Base-by-base conservation (phyloP, 2,113 vertebrate species). In the Cryptoleucopteryx plumbea region DNA sequence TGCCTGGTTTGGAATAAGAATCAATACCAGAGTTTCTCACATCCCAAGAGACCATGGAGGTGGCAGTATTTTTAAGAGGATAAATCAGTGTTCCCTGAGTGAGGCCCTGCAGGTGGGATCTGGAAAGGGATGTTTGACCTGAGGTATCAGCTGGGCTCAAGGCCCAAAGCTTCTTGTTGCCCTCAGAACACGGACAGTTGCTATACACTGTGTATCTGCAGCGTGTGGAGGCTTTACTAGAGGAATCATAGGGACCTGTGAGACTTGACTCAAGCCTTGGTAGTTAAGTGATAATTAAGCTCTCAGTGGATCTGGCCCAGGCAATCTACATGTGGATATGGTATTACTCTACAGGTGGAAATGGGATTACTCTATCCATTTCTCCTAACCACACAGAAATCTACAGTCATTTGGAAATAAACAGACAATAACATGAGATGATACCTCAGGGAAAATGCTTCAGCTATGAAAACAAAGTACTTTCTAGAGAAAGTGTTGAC, bases 401-500 rank as follows among this genome's bases (percentile, higher is more conserved):
- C 29, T 82, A 21, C 34, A 48, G 23, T 75, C 43, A 38, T 85
- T 91, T 86, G 38, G 61, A 96, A 91, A 86, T 62, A 82, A 89
- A 88, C 26, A 88, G 38, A 63, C 29, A 56, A 45, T 62, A 38
- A 55, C 5, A 4, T 36, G 42, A 89, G 50, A 38, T 63, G 25
- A 65, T 50, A 75, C 11, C 23, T 43, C 26, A 32, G 56, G n/a
- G 20, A 53, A 92, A 84, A 65, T 20, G 19, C 11, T 81, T 67
- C 79, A 91, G 31, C 42, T 88, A 7, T 56, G 40, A 58, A 80
- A 86, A 78, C 36, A 55, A 58, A 48, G 6, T 13, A 38, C 20
- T 83, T 94, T 48, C 14, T 58, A 50, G 29, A 82, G 12, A 63
- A 81, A 83, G 40, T 21, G 9, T n/a, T 84, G 27, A 38, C 36